Evolutionary conservation across 2,888 invertebrate genomes (phyloP), one percentile per base, ranked within the genome.

Genomic region (Athalia cordata): DNA sequence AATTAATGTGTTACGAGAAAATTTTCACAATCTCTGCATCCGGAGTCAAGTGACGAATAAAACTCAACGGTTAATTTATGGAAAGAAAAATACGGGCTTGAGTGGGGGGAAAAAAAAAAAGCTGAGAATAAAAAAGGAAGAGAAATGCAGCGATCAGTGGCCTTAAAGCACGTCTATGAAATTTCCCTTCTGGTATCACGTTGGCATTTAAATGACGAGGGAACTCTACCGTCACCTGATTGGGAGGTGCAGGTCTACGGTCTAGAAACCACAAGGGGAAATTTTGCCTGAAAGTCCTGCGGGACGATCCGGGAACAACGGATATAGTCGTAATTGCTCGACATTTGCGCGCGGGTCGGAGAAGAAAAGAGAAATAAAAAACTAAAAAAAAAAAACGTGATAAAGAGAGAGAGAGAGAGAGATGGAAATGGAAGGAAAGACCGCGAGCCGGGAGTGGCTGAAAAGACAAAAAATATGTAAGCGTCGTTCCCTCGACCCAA

Each of bases 121-220:
- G n/a, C n/a, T n/a, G n/a, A n/a, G n/a, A 29, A 13, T 66, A 66
- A 49, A 29, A 55, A 11, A 6, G n/a, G n/a, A n/a, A n/a, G n/a
- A 43, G 43, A 3, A 43, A 43, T 45, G 11, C 55, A 68, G 68
- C 70, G 45, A 70, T 70, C 59, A 13, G 59, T 59, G 68, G 72
- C 72, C 72, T 59, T 72, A 72, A 72, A 59, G 72, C 57, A 13
- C 43, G 3, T 65, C 15, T 43, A 43, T 29, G 52, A 47, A 15
- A 43, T 68, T 49, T 57, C 77, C 77, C 66, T 68, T 59, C 50
- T 29, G 57, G 57, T 72, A 72, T 62, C 29, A 79, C 80, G 83
- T 82, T 88, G 87, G 83, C 87, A 87, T 88, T 87, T 88, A 87
- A 87, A 86, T 86, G 85, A 87, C 86, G 85, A 66, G 67, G 67